Evolutionary conservation across 2,113 vertebrate genomes (phyloP).

Genomic region (Butorides virescens): DNA sequence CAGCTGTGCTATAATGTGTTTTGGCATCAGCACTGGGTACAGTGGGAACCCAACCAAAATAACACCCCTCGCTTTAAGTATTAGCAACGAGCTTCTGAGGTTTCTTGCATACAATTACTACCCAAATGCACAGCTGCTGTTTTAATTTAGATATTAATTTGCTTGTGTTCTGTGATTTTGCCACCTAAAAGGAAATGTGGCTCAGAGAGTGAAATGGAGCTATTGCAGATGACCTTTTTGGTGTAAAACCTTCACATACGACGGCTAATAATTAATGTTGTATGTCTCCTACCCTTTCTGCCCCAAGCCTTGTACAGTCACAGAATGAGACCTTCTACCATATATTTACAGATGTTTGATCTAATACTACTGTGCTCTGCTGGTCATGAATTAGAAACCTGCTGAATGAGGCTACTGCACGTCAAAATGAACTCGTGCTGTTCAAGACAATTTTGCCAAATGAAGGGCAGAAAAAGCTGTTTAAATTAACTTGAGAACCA

Average conservation of each 20-base stretch:
- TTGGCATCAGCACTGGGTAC: constrained; percentile 28
- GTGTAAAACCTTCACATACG: background rate
- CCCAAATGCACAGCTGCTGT: constrained; percentile 48
- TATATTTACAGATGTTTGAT: constrained; percentile 22
- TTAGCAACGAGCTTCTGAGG: constrained; percentile 9
- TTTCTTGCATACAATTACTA: constrained; percentile 47
- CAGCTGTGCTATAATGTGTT: constrained; percentile 5
- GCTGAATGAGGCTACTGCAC: background rate
- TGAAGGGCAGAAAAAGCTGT: constrained; percentile 16
- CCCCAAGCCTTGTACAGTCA: background rate
- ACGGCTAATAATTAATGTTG: constrained; percentile 34
- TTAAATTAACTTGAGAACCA: background rate
- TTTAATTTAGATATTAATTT: constrained; percentile 61
- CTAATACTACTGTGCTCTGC: background rate
- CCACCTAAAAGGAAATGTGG: constrained; percentile 48
- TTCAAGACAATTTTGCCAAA: background rate
- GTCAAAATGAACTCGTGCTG: constrained; percentile 6
- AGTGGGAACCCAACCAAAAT: constrained; percentile 42
- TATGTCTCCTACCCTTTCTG: background rate
- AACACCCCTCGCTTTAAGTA: background rate
- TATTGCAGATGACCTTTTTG: constrained; percentile 13
- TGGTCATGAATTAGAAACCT: constrained; percentile 4
- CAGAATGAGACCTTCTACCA: background rate
- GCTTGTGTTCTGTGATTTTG: constrained; percentile 41
- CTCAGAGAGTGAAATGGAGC: constrained; percentile 16